These are phyloP conservation scores for Mobula birostris DNA, from an alignment of 2,113 vertebrate genomes.

Conservation along the genomic window DNA sequence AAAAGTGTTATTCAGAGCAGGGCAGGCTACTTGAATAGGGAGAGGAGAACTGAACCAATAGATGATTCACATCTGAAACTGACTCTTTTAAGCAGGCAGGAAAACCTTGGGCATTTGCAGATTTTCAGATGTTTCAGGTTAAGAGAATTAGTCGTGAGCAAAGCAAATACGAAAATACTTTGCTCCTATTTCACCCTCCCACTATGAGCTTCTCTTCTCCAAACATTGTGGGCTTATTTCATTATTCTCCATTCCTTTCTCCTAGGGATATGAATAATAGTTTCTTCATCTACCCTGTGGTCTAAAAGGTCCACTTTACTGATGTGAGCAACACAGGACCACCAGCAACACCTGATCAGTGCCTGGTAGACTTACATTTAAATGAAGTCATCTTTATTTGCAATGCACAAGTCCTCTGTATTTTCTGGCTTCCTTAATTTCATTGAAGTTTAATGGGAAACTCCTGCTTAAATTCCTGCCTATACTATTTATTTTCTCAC, in stretches of 20 bases:
- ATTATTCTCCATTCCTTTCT: not conserved
- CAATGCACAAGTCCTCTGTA: not conserved
- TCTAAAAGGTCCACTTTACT: not conserved
- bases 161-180: not conserved
- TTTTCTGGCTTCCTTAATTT: not conserved
- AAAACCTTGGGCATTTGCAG: not conserved
- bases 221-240: not conserved
- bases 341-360: not conserved
- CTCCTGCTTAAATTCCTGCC: not conserved
- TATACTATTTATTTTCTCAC: not conserved
- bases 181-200: not conserved
- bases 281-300: not conserved
- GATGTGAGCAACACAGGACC: not conserved
- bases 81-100: not conserved
- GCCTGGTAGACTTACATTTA: not conserved
- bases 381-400: not conserved
- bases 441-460: not conserved
- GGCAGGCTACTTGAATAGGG: too few species aligned
- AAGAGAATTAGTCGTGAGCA: not conserved
- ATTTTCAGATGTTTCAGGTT: not conserved
- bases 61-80: not conserved
- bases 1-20: too few species aligned
- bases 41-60: too few species aligned
- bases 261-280: not conserved
- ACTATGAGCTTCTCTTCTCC: not conserved